Evolutionary conservation across 2,113 vertebrate species (phyloP).

Genomic region (Chloropsis hardwickii): DNA sequence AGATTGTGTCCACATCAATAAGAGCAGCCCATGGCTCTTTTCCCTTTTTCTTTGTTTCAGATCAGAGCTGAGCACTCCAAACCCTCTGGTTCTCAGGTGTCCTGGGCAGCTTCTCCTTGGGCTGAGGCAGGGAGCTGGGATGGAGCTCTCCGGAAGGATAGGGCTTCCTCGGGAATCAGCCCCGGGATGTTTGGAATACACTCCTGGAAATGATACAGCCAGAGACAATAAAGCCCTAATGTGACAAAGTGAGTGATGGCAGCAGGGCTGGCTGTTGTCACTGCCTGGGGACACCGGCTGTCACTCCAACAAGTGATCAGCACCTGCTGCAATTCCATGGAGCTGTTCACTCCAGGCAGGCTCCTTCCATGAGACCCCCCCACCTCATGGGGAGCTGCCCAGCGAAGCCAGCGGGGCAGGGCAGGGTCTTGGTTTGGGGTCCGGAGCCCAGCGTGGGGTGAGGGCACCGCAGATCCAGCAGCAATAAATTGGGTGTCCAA

Average conservation of each 20-base stretch:
- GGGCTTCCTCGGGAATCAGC: neutral
- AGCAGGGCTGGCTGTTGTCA: neutral
- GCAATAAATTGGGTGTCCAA: neutral
- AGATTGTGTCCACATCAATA: neutral
- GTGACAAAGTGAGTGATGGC: neutral
- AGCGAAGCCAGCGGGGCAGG: neutral
- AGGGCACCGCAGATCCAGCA: fast-evolving
- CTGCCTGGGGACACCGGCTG: neutral
- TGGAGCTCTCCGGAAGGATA: neutral
- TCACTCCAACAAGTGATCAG: neutral
- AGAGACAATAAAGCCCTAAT: neutral
- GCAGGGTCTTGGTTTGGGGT: fast-evolving
- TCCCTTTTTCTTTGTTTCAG: neutral
- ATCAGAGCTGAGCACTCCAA: neutral
- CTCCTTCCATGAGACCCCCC: neutral
- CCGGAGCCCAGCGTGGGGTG: fast-evolving
- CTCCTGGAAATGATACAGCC: fast-evolving
- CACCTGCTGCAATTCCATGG: neutral
- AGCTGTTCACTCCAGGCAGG: neutral
- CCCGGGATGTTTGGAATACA: fast-evolving
- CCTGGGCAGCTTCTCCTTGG: neutral
- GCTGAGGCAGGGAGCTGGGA: neutral
- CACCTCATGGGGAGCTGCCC: neutral
- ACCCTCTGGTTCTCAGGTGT: neutral
- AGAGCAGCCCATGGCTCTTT: neutral